A percentile compares a stretch with the other conserved stretches of the same genome.
Conservation (phyloP, 2,113 vertebrate genomes). For the Neopipo cinnamomea region DNA sequence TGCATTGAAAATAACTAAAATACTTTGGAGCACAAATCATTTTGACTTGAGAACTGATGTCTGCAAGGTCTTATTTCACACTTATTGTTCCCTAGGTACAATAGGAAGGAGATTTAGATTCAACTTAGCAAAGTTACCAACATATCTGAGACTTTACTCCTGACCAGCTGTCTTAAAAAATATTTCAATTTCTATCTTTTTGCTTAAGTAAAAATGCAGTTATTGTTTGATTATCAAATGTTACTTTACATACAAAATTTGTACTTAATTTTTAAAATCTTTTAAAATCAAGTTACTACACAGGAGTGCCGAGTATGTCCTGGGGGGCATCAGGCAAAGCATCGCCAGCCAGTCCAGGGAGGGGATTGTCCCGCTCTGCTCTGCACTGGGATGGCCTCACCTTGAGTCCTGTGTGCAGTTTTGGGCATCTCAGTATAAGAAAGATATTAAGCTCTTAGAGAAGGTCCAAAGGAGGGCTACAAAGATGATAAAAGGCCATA, state of each 20-base stretch:
- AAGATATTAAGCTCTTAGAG: not conserved
- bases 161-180: not conserved
- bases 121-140: rapidly evolving
- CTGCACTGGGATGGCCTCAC: not conserved
- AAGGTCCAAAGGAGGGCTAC: not conserved
- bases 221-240: not conserved
- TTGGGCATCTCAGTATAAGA: not conserved
- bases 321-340: not conserved
- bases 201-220: not conserved
- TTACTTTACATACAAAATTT: not conserved
- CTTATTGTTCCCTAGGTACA: not conserved
- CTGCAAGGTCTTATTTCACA: not conserved
- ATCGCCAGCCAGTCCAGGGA: rapidly evolving
- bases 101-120: not conserved
- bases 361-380: not conserved
- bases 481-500: not conserved
- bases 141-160: not conserved
- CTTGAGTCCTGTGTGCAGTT: not conserved
- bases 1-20: not conserved
- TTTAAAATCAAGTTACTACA: not conserved
- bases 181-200: not conserved
- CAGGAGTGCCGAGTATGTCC: not conserved
- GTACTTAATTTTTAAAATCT: not conserved
- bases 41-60: not conserved
- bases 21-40: not conserved